These are phyloP conservation scores for Parauchenoglanis ngamensis DNA, from an alignment of 2,797 vertebrate genomes.

Conservation along the genomic window DNA sequence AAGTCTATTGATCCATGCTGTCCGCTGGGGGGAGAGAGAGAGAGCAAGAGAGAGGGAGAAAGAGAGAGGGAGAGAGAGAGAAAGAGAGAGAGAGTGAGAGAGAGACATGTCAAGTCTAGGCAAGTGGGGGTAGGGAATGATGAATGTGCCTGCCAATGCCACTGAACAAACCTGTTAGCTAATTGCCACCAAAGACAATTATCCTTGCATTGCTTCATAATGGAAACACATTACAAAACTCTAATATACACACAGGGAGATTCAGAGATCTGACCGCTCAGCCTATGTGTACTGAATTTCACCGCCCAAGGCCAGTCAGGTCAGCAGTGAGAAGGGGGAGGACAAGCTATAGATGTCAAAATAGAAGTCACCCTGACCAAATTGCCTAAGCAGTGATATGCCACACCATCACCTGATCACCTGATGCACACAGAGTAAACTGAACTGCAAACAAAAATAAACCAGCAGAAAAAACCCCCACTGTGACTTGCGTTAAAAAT, in stretches of 20 bases:
- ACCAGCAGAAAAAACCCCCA: neutral
- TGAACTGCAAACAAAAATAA: neutral
- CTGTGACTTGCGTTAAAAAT: neutral
- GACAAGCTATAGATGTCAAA: constrained; percentile 75
- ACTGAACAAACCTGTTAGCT: constrained; percentile 96
- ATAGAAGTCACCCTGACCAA: constrained; percentile 75
- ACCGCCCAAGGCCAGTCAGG: constrained; percentile 85
- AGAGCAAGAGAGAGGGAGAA: constrained; percentile 9
- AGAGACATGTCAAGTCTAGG: constrained; percentile 71
- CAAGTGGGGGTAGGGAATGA: constrained; percentile 80
- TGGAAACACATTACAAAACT: constrained; percentile 95
- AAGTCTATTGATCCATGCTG: constrained; percentile 93
- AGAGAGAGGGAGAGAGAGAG: neutral
- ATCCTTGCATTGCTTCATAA: constrained; percentile 94
- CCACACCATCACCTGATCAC: neutral
- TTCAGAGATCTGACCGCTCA: constrained; percentile 84
- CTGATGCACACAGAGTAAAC: neutral
- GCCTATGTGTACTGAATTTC: constrained; percentile 85
- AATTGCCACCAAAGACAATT: constrained; percentile 98
- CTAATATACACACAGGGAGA: constrained; percentile 95
- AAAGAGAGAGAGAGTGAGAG: constrained; percentile 20
- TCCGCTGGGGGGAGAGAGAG: constrained; percentile 58
- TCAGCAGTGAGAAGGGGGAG: constrained; percentile 75
- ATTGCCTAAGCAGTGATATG: neutral
- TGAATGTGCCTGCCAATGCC: constrained; percentile 93